Evolutionary conservation across 64 coral and sea anemone species (phyloP).

Genomic region (Trachythela sp.): DNA sequence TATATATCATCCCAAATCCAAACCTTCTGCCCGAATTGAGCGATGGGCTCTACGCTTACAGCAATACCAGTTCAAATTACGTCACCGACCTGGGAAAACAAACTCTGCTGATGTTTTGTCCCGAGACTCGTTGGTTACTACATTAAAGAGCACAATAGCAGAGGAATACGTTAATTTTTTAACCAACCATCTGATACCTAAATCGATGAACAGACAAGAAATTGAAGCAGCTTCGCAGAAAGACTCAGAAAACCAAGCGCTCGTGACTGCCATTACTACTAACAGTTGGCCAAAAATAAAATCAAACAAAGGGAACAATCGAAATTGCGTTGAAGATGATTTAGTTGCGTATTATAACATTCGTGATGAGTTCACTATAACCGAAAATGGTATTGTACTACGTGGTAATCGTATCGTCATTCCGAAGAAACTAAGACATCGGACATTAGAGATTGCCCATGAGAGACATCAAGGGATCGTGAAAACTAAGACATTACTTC

Average conservation of each 20-base stretch:
- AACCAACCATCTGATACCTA: background rate
- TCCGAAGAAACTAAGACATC: background rate
- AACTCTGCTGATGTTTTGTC: background rate
- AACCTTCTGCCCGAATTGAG: conserved; percentile 23
- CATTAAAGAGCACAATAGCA: background rate
- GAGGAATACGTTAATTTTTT: conserved; percentile 8
- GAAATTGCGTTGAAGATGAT: background rate
- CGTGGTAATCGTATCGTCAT: conserved; percentile 3
- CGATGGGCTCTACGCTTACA: background rate
- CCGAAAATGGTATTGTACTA: background rate
- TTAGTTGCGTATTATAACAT: background rate
- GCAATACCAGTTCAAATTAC: background rate
- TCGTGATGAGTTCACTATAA: background rate
- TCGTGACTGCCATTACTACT: background rate
- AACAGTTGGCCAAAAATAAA: background rate
- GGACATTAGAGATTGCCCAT: background rate
- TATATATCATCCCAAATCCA: conserved; percentile 9
- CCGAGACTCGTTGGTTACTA: background rate
- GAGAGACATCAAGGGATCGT: conserved; percentile 18
- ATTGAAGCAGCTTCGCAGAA: background rate
- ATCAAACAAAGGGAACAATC: background rate
- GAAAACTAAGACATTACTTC: conserved; percentile 13
- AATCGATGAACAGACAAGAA: background rate
- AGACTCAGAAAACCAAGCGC: background rate
- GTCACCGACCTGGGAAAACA: background rate